Evolutionary conservation across 2,113 vertebrate genomes (phyloP).

Genomic region (Boleophthalmus pectinirostris): DNA sequence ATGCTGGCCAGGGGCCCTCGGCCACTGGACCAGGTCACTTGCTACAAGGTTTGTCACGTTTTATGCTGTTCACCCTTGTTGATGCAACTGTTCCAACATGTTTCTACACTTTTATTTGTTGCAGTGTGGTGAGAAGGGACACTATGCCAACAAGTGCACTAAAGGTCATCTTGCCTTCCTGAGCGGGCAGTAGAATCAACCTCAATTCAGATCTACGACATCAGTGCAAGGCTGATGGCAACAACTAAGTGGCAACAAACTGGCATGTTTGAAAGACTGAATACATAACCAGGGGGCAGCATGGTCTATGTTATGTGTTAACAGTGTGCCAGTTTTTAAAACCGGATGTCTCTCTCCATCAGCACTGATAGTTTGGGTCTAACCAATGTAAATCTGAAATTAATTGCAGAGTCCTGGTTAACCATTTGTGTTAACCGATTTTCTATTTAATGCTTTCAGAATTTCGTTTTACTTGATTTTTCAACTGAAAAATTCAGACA

Average conservation of each 20-base stretch:
- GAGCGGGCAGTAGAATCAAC: conserved; percentile 87
- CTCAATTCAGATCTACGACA: neutral
- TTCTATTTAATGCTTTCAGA: neutral
- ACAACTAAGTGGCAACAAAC: conserved; percentile 3
- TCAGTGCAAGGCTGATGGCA: neutral
- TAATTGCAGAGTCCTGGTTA: neutral
- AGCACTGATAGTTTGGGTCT: neutral
- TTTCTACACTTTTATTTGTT: neutral
- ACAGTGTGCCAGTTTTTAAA: neutral
- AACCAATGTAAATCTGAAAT: neutral
- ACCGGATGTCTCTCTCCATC: neutral
- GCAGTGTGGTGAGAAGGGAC: conserved; percentile 97
- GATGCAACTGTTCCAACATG: neutral
- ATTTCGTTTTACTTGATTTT: neutral
- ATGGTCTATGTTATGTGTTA: neutral
- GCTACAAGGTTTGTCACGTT: conserved; percentile 87
- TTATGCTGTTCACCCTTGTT: neutral
- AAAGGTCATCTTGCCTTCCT: conserved; percentile 98
- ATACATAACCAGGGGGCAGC: neutral
- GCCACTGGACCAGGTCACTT: conserved; percentile 97
- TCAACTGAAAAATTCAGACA: neutral
- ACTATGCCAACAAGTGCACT: conserved; percentile 98
- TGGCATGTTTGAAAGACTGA: conserved; percentile 23
- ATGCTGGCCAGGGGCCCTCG: conserved; percentile 87
- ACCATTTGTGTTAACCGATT: neutral